Evolutionary conservation across 2,888 invertebrate species (phyloP), one percentile per base, ranked within the genome.

Genomic region (Drosophila quinaria): DNA sequence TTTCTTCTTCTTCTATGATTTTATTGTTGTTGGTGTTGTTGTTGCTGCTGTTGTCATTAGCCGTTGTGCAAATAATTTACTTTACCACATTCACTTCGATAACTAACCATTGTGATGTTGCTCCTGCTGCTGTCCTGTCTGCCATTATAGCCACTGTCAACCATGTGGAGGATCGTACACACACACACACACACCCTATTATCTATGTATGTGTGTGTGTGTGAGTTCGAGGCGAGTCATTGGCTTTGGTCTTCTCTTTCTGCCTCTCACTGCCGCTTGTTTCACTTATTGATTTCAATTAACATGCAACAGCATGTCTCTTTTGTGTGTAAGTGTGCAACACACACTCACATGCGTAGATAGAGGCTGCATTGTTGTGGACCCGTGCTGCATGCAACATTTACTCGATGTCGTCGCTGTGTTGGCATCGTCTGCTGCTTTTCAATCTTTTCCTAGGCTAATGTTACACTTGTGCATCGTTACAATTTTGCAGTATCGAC

Each of bases 231-330:
- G 22, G 50, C 42, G 10, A 35, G 33, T 56, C 41, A 8, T 42
- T 25, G 56, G 35, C 29, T 15, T 29, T 29, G 35, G 10, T 25
- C 35, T 15, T 8, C 17, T 31, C 13, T 13, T 1, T 11, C 25
- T n/a, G 8, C 22, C 33, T 31, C 35, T 22, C n/a, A 9, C 39
- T 50, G 22, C 46, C 33, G 50, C 13, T 52, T 78, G 83, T 59
- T 84, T 71, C 90, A 90, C 87, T 87, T 87, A 87, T 87, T 87
- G 87, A 87, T 90, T 87, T 87, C 87, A 87, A 87, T 87, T 87
- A 87, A 87, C 90, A 87, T 87, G 90, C 87, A 87, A 87, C 90
- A 89, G 86, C 87, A 90, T 87, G 87, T 90, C 86, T 86, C 81
- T 81, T 77, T 80, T 77, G 74, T 72, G 68, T 74, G 66, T 71